Percentiles rank a stretch among this genome's conserved stretches.
Evolutionary conservation across 2,113 vertebrate species (phyloP).

Genomic region (Empidonax traillii): DNA sequence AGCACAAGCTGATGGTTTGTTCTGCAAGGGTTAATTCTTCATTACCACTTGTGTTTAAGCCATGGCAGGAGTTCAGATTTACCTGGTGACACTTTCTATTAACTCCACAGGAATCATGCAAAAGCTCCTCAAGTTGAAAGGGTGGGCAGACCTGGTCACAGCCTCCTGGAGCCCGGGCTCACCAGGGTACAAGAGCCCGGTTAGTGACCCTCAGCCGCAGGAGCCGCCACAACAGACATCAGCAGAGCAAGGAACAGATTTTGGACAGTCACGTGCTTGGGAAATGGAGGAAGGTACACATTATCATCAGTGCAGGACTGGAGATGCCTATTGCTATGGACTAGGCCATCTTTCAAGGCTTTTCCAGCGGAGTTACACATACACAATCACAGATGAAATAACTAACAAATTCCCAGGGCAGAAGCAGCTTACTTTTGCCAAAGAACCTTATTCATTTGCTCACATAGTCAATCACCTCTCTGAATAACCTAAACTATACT

Average conservation of each 20-base stretch:
- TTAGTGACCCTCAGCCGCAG: neutral
- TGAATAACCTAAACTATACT: neutral
- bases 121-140: neutral
- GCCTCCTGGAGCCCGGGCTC: neutral
- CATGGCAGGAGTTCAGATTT: neutral
- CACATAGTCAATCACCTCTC: neutral
- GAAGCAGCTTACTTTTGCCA: neutral
- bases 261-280: neutral
- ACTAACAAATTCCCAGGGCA: neutral
- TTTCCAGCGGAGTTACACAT: neutral
- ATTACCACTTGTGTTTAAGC: neutral
- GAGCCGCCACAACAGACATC: accelerated
- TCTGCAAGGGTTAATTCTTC: neutral
- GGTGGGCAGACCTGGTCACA: neutral
- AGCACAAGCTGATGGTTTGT: accelerated
- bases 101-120: neutral
- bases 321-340: neutral
- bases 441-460: neutral
- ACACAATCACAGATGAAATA: neutral
- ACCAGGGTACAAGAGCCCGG: accelerated
- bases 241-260: neutral
- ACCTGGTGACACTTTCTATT: neutral
- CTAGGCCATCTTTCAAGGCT: neutral
- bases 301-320: neutral
- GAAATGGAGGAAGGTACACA: neutral